These are phyloP conservation scores for Watsonalla binaria DNA, from an alignment of 2,888 invertebrate genomes.

Conservation along the genomic window DNA sequence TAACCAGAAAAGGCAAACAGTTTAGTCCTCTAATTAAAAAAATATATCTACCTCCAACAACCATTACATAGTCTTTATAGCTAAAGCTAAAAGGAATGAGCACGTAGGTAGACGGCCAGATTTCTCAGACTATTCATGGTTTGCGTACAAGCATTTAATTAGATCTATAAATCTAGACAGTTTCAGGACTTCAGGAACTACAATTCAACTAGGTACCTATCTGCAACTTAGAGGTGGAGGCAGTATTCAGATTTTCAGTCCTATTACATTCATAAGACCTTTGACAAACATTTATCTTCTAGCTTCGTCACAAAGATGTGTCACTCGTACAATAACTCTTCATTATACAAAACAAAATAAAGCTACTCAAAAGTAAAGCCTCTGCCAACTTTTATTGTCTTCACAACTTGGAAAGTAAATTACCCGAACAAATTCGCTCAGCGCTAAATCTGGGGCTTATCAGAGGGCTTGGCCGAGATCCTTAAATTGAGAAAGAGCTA, in stretches of 20 bases:
- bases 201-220: slow-evolving; percentile 2
- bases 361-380: slow-evolving; percentile 55
- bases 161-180: slow-evolving; percentile 59
- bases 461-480: slow-evolving; percentile 60
- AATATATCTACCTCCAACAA: not conserved
- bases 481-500: slow-evolving; percentile 70
- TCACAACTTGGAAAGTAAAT: slow-evolving; percentile 72
- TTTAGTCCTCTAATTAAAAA: not conserved
- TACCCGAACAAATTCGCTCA: slow-evolving; percentile 73
- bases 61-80: not conserved
- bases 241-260: not conserved
- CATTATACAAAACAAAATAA: slow-evolving; percentile 59
- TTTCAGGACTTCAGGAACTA: slow-evolving; percentile 42
- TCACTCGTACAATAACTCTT: slow-evolving; percentile 52
- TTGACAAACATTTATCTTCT: not conserved
- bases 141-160: slow-evolving; percentile 62
- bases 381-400: slow-evolving; percentile 70
- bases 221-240: not conserved
- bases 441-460: slow-evolving; percentile 73
- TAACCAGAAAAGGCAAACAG: not conserved
- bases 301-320: slow-evolving; percentile 24
- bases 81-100: slow-evolving; percentile 1
- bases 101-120: slow-evolving; percentile 13
- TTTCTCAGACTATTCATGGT: slow-evolving; percentile 57
- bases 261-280: not conserved